A percentile compares a stretch with the other conserved stretches of the same genome.
Conservation (phyloP, 2,888 invertebrate genomes). For the Eugnorisma glareosa region DNA sequence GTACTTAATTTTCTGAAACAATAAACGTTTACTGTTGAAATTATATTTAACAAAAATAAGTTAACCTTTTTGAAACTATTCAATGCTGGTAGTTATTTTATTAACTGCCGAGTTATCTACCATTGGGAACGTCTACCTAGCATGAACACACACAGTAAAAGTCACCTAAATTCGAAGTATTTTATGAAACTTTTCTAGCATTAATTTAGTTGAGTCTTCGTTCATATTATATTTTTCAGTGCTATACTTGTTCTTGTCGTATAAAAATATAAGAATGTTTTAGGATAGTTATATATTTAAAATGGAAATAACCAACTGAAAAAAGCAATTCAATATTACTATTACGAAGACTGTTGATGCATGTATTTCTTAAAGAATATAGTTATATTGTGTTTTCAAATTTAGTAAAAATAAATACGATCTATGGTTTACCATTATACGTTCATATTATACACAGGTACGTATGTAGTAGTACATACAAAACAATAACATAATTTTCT, state of each 20-base stretch:
- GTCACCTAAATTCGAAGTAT: not conserved
- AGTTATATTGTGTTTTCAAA: not conserved
- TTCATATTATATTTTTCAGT: not conserved
- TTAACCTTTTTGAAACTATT: not conserved
- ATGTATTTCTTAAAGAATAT: not conserved
- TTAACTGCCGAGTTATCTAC: not conserved
- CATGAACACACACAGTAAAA: not conserved
- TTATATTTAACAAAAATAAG: slow-evolving; percentile 7
- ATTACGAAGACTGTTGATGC: not conserved
- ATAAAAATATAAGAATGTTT: not conserved
- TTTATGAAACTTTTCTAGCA: not conserved
- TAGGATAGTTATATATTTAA: not conserved
- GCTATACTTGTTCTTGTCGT: not conserved
- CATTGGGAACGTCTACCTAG: not conserved
- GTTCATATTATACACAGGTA: not conserved
- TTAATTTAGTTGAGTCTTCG: too few species aligned
- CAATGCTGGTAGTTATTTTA: slow-evolving; percentile 1
- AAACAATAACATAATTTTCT: not conserved
- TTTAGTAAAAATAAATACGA: not conserved
- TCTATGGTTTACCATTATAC: not conserved
- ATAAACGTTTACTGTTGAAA: not conserved
- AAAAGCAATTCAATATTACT: not conserved
- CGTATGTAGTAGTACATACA: not conserved
- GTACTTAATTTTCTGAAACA: not conserved
- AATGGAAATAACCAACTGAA: not conserved